A percentile compares a stretch with the other conserved stretches of the same genome.
Conservation (phyloP, 2,797 vertebrate species). For the Peromyscus attwateri region DNA sequence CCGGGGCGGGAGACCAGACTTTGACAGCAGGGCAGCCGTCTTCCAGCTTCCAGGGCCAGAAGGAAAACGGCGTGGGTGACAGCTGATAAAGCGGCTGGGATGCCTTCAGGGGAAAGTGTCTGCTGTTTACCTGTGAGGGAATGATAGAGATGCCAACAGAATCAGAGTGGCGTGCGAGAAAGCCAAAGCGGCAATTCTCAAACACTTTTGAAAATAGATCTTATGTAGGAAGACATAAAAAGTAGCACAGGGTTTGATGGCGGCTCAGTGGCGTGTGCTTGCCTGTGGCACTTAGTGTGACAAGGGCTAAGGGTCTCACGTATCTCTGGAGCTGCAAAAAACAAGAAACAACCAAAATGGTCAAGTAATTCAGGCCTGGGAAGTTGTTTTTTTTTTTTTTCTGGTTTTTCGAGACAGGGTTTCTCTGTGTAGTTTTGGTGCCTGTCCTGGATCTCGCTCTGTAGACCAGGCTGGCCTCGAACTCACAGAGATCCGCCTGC, state of each 20-base stretch:
- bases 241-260: background rate
- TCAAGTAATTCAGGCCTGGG: slow-evolving; percentile 6
- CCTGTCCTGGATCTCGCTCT: too few relatives aligned
- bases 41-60: background rate
- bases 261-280: background rate
- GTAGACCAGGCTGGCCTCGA: too few relatives aligned
- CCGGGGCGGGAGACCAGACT: background rate
- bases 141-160: background rate
- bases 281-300: background rate
- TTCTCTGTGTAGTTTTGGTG: too few relatives aligned
- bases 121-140: slow-evolving; percentile 28
- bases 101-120: background rate
- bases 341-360: background rate
- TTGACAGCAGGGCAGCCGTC: background rate
- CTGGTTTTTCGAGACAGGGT: too few relatives aligned
- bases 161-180: slow-evolving; percentile 1
- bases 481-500: too few relatives aligned
- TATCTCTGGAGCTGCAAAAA: background rate
- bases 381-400: background rate
- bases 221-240: slow-evolving; percentile 7
- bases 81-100: background rate
- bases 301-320: background rate
- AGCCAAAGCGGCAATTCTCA: slow-evolving; percentile 8
- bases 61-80: slow-evolving; percentile 15
- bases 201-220: slow-evolving; percentile 25